Evolutionary conservation across 2,113 vertebrate genomes (phyloP).

Genomic region (Felis catus): DNA sequence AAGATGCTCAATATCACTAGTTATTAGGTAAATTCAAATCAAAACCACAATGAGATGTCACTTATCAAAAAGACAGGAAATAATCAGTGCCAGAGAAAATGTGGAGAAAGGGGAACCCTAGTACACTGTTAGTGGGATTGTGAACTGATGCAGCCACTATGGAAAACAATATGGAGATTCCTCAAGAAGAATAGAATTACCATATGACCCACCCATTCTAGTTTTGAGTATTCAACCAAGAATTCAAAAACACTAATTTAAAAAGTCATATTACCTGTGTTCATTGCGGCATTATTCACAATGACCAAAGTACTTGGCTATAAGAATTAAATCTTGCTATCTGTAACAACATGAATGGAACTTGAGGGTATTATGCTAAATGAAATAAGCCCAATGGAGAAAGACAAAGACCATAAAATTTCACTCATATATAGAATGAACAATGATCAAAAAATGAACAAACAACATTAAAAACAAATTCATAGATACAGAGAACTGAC

Average conservation of each 20-base stretch:
- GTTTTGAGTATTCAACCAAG: not conserved
- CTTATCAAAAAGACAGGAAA: not conserved
- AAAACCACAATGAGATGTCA: not conserved
- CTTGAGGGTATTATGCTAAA: not conserved
- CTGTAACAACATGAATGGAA: not conserved
- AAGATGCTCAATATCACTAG: not conserved
- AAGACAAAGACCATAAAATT: not conserved
- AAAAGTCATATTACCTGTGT: not conserved
- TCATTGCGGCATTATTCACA: not conserved
- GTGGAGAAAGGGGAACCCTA: not conserved
- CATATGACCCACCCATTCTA: not conserved
- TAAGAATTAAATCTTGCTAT: not conserved
- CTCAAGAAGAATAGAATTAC: not conserved
- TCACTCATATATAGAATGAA: not conserved
- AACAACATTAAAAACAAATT: not conserved
- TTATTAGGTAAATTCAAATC: not conserved
- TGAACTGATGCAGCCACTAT: not conserved
- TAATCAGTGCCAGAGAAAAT: not conserved
- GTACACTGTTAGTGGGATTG: not conserved
- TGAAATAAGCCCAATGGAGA: not conserved
- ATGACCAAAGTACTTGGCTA: not conserved
- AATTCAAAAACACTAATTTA: not conserved
- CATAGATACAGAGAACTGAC: not conserved
- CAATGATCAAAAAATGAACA: not conserved
- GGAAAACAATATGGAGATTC: not conserved